Base-by-base conservation (phyloP, 2,113 vertebrate genomes). In the Microcebus jonahi region DNA sequence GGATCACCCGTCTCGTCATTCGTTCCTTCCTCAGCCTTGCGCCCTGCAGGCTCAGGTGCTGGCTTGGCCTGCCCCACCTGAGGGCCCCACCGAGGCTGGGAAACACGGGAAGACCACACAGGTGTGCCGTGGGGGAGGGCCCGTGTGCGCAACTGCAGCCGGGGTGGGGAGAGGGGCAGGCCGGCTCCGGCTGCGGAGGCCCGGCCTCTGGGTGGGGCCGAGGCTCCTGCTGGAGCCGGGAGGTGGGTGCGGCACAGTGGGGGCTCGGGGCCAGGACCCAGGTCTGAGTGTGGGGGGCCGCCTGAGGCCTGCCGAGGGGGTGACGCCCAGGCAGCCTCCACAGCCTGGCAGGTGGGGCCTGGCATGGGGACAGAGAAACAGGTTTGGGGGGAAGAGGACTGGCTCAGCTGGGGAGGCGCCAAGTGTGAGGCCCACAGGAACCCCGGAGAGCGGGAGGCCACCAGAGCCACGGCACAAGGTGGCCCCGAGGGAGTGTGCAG, bases 151-250 rank as follows among this genome's bases (percentile, higher is more conserved):
- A n/a, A n/a, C 50, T 31, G n/a, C 20, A 23, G 76, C 76, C 90
- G 59, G 59, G 73, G n/a, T 10, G 21, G 87, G 36, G 42, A 7
- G 42, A 45, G 42, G 42, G 42, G 42, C 42, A 45, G 42, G 42
- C 75, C 25, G 36, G 9, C 3, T 4, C 0, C 0, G 15, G 80
- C 65, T 81, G 18, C 11, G 0, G 6, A 21, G 71, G 63, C 45
- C 13, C 9, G 2, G 3, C n/a, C 2, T 12, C 25, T 1, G 23
- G 25, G 68, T 27, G 67, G 55, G 31, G 11, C 84, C 23, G 1
- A 9, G 14, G 57, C 36, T n/a, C 65, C 77, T 1, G 7, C 53
- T 11, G 12, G n/a, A 36, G 85, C 15, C 0, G 0, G 2, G 27
- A 55, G n/a, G 11, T 57, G 21, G 59, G 15, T 23, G 20, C n/a